Evolutionary conservation across 1,140 invertebrate species (phyloP), one percentile per base, ranked within the genome.

Genomic region (Zaprionus africanus): DNA sequence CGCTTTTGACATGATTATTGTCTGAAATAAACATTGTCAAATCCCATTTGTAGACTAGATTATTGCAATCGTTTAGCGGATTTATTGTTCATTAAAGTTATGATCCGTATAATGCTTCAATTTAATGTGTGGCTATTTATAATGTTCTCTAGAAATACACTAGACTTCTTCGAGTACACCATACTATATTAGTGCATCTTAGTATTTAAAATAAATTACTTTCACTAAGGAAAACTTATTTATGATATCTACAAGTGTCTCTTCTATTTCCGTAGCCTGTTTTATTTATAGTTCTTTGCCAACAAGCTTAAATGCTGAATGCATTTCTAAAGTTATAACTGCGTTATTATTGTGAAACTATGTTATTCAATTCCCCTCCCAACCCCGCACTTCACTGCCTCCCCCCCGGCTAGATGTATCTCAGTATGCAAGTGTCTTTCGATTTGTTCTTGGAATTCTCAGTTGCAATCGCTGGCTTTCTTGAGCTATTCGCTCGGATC

Each of bases 391-490:
- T 34, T 22, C n/a, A 17, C 22, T 26, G 17, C 24, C 9, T 13
- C 12, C 15, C 22, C 22, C 15, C 24, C n/a, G 41, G 4, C 3
- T 17, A 46, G 5, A 17, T 46, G 17, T 46, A 17, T 46, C 7
- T 2, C 41, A 17, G 41, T 9, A 17, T 70, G 65, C 75, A 58
- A 62, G 60, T 73, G 60, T 49, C 28, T 75, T 61, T 46, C 38
- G 31, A 71, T 78, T 75, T 75, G 59, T 75, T 71, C 79, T 78
- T 61, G 56, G 76, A 70, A 76, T 79, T 85, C 60, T 86, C 56
- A 72, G 76, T 66, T 85, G 82, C 79, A 87, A 74, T 85, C 78
- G 62, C 70, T 64, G 63, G 70, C 63, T 46, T n/a, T 11, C 65
- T 77, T 62, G 64, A 70, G 57, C 76, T 79, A 78, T 79, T 75